A percentile compares a stretch with the other conserved stretches of the same genome.
These are phyloP conservation scores for Copsychus sechellarum DNA, from an alignment of 2,113 vertebrate species.

Conservation along the genomic window DNA sequence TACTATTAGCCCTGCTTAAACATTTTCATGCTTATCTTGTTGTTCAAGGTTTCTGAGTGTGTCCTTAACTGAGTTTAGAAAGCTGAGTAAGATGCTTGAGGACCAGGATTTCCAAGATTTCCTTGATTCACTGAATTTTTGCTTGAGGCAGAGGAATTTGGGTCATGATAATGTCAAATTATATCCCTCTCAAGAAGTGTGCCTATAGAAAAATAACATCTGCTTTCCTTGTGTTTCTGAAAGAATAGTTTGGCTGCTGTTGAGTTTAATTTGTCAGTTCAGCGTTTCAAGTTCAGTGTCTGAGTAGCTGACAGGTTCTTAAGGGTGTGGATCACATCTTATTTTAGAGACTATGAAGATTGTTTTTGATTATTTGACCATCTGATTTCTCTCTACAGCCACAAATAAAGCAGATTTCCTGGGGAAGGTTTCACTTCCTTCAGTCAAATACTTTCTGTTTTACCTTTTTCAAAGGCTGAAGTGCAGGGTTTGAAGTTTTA, in stretches of 20 bases:
- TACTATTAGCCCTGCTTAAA: background rate
- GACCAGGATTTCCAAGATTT: background rate
- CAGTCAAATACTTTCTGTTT: fast-evolving
- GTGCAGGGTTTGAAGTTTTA: background rate
- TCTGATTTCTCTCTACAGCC: background rate
- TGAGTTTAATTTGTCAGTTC: background rate
- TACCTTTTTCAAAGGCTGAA: background rate
- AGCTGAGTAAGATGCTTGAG: background rate
- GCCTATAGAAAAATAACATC: background rate
- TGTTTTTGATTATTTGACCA: background rate
- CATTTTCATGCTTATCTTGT: background rate
- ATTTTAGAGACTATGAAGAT: background rate
- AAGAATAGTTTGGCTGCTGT: background rate
- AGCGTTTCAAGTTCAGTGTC: background rate
- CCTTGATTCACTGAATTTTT: background rate
- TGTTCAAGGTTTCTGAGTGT: background rate
- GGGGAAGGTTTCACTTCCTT: background rate
- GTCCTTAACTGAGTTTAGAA: background rate
- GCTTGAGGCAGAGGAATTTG: background rate
- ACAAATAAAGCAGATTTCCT: background rate
- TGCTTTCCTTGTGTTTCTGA: background rate
- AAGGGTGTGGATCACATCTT: background rate
- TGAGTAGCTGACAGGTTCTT: background rate
- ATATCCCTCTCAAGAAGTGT: background rate
- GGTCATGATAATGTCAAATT: background rate